Conservation (phyloP, 2,888 invertebrate genomes). For the Stramonita haemastoma region DNA sequence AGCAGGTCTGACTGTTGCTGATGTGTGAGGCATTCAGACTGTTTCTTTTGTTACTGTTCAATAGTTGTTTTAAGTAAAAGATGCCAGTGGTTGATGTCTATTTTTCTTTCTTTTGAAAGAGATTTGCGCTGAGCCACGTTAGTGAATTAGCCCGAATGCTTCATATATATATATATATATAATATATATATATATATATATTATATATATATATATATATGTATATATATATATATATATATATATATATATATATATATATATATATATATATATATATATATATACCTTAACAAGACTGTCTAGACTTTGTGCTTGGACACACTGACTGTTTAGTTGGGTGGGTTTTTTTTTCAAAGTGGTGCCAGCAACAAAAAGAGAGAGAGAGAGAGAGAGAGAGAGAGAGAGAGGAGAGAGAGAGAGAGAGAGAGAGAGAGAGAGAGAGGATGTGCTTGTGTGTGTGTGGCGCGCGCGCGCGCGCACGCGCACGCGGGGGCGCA, state of each 20-base stretch:
- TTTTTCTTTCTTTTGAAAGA: background rate
- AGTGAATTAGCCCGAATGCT: background rate
- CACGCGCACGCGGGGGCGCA: background rate
- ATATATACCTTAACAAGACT: background rate
- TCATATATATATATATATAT: background rate
- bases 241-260: background rate
- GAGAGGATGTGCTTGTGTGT: background rate
- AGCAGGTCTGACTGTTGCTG: too few relatives aligned
- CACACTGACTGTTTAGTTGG: background rate
- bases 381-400: background rate
- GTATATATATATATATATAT: background rate
- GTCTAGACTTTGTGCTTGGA: background rate
- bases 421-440: background rate
- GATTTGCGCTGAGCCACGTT: background rate
- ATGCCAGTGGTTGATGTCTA: background rate
- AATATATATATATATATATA: background rate
- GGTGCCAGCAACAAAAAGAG: background rate
- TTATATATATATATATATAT: background rate
- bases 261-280: too few relatives aligned
- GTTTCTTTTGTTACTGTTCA: too few relatives aligned
- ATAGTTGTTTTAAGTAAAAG: background rate
- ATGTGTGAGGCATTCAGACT: too few relatives aligned
- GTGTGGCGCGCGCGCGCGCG: background rate
- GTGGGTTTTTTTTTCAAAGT: background rate
- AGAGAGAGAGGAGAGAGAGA: background rate